Conservation (phyloP, 2,888 invertebrate species). For the Panopea generosa region DNA sequence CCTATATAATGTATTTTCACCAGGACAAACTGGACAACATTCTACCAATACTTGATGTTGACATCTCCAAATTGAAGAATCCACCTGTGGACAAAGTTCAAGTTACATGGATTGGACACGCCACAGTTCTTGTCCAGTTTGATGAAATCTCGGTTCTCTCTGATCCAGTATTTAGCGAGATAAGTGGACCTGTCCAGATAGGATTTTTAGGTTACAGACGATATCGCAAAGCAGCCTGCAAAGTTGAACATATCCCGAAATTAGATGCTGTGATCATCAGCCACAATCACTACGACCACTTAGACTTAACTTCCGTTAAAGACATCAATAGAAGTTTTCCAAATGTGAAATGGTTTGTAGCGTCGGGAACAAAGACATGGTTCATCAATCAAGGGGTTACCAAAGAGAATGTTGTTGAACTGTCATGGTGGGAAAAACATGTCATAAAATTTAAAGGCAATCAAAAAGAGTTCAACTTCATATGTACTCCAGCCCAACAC, state of each 20-base stretch:
- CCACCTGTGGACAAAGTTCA: slow-evolving; percentile 72
- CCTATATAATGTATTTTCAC: no score
- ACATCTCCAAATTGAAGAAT: slow-evolving; percentile 50
- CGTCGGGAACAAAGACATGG: slow-evolving; percentile 83
- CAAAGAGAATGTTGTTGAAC: slow-evolving; percentile 45
- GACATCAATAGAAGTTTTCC: slow-evolving; percentile 66
- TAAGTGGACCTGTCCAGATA: slow-evolving; percentile 78
- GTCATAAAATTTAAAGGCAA: neutral
- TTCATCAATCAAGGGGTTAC: slow-evolving; percentile 76
- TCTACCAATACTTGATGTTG: slow-evolving; percentile 76
- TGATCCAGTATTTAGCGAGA: slow-evolving; percentile 85
- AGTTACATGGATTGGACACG: slow-evolving; percentile 86
- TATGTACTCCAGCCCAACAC: slow-evolving; percentile 86
- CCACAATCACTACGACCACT: slow-evolving; percentile 87
- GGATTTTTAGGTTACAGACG: slow-evolving; percentile 82
- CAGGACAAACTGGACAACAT: no score
- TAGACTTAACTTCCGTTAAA: slow-evolving; percentile 82
- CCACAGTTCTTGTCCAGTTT: slow-evolving; percentile 85
- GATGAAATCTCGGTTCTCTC: slow-evolving; percentile 85
- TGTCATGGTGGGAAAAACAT: slow-evolving; percentile 54
- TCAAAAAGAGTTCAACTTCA: slow-evolving; percentile 72
- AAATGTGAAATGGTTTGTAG: slow-evolving; percentile 51
- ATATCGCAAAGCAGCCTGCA: slow-evolving; percentile 78
- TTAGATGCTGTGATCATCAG: slow-evolving; percentile 86
- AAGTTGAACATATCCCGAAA: slow-evolving; percentile 84